Evolutionary conservation across 2,888 invertebrate species (phyloP).

Genomic region (Cancer borealis): DNA sequence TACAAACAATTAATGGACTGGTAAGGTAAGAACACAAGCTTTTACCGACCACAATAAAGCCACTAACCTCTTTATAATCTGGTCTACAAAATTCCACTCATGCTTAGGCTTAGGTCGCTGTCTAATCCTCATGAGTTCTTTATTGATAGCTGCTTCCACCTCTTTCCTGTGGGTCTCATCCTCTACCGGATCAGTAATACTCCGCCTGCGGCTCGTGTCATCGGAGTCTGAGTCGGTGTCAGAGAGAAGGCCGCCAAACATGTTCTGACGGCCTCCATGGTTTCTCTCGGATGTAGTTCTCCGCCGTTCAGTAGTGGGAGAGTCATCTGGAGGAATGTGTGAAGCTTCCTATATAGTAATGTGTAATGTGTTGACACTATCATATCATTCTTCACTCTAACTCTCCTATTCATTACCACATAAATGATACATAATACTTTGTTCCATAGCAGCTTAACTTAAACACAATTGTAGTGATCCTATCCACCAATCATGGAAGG

Average conservation of each 20-base stretch:
- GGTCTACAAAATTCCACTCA: slow-evolving; percentile 72
- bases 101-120: slow-evolving; percentile 65
- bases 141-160: slow-evolving; percentile 66
- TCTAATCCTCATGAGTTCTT: slow-evolving; percentile 66
- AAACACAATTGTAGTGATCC: neutral
- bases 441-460: too few species aligned
- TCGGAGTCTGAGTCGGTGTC: slow-evolving; percentile 70
- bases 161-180: slow-evolving; percentile 55
- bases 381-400: neutral
- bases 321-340: slow-evolving; percentile 57
- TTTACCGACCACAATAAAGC: neutral
- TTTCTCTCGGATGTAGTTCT: neutral
- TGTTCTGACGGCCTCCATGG: slow-evolving; percentile 45
- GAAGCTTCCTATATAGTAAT: neutral
- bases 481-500: neutral
- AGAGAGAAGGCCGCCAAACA: slow-evolving; percentile 65
- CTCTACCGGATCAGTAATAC: slow-evolving; percentile 46
- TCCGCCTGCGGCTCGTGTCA: slow-evolving; percentile 42
- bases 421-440: neutral
- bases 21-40: too few species aligned
- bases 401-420: neutral
- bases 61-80: slow-evolving; percentile 65
- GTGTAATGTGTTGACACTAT: neutral
- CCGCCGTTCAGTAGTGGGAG: slow-evolving; percentile 56
- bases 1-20: too few species aligned